Conservation (phyloP, 2,797 vertebrate species). For the Acanthornis magna region DNA sequence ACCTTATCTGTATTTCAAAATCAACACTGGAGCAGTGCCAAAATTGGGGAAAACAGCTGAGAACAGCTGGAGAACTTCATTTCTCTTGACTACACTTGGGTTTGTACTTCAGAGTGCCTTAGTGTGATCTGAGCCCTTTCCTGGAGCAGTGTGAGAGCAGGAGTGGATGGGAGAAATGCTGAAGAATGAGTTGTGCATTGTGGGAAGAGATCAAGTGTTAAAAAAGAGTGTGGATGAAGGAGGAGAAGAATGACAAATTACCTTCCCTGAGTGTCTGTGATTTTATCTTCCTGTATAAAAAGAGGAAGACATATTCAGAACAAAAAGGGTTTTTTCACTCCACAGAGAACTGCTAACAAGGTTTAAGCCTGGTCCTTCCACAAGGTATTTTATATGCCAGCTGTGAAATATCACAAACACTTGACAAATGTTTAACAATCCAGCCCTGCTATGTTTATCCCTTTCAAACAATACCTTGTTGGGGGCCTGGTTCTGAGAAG, state of each 20-base stretch:
- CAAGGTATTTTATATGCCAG: constrained; percentile 51
- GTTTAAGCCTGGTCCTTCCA: neutral
- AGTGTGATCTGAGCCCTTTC: neutral
- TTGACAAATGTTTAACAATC: constrained; percentile 61
- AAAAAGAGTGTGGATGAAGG: neutral
- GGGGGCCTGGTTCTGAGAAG: constrained; percentile 22
- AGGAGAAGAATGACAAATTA: neutral
- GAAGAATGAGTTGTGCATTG: neutral
- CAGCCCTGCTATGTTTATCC: constrained; percentile 52
- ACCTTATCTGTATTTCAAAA: neutral
- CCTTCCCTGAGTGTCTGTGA: neutral
- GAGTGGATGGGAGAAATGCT: neutral
- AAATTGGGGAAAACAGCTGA: neutral
- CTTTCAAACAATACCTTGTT: constrained; percentile 56
- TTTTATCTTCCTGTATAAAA: neutral
- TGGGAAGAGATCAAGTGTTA: neutral
- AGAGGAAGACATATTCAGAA: neutral
- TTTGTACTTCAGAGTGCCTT: neutral
- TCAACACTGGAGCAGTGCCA: neutral
- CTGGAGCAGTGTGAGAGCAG: neutral
- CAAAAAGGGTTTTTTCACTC: neutral
- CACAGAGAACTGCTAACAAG: neutral
- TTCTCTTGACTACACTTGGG: neutral
- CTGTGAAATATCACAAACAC: constrained; percentile 65
- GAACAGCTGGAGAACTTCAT: neutral